A percentile compares a stretch with the other conserved stretches of the same genome.
Evolutionary conservation across 2,888 invertebrate species (phyloP).

Genomic region (Leuctra nigra): DNA sequence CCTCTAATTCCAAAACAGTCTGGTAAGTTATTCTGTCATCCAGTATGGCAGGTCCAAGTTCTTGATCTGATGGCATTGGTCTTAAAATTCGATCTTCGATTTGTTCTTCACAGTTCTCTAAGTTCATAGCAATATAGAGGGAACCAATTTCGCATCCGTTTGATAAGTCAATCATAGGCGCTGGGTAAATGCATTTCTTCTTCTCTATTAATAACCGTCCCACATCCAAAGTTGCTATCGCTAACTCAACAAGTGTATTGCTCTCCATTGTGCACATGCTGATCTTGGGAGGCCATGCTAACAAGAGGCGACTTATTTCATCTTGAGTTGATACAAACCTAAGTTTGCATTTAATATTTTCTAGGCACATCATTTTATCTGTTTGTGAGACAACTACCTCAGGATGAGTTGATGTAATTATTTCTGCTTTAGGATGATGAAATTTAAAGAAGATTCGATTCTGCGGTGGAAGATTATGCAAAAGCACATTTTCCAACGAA

Average conservation of each 20-base stretch:
- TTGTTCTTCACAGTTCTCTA: slow-evolving; percentile 35
- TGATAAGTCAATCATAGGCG: slow-evolving; percentile 32
- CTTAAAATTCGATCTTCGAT: not conserved
- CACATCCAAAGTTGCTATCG: slow-evolving; percentile 34
- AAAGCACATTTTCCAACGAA: slow-evolving; percentile 1
- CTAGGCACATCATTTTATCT: slow-evolving; percentile 34
- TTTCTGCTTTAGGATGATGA: slow-evolving; percentile 38
- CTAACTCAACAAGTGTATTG: slow-evolving; percentile 32
- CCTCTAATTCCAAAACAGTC: slow-evolving; percentile 60
- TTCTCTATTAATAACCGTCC: slow-evolving; percentile 34
- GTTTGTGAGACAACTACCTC: slow-evolving; percentile 30
- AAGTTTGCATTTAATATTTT: slow-evolving; percentile 37
- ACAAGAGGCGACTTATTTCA: slow-evolving; percentile 36
- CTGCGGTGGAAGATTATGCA: not conserved
- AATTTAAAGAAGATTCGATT: slow-evolving; percentile 33
- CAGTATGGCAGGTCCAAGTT: slow-evolving; percentile 37
- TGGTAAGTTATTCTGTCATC: slow-evolving; percentile 42
- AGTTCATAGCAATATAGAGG: slow-evolving; percentile 31
- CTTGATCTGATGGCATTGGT: slow-evolving; percentile 32
- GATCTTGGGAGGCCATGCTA: slow-evolving; percentile 37
- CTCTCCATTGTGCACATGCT: slow-evolving; percentile 35
- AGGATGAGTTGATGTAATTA: slow-evolving; percentile 34
- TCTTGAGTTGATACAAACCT: slow-evolving; percentile 37
- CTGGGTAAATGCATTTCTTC: slow-evolving; percentile 35
- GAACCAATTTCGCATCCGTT: slow-evolving; percentile 1